Conservation (phyloP, 2,888 invertebrate genomes). For the Hofmannophila pseudospretella region DNA sequence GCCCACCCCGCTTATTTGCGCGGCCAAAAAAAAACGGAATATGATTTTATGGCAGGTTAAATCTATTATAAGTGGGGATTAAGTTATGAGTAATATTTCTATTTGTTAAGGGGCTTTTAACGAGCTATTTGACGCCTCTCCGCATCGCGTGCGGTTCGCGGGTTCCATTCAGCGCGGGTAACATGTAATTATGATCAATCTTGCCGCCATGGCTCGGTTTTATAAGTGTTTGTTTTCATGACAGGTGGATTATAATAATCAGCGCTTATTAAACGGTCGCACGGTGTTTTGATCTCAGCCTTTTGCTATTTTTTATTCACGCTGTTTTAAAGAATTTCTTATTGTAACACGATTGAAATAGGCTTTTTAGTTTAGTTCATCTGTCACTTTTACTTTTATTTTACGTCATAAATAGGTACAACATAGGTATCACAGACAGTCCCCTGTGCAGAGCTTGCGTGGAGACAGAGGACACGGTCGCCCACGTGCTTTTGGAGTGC, state of each 20-base stretch:
- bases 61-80: constrained; percentile 73
- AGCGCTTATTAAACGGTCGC: constrained; percentile 33
- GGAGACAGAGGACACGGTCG: too few relatives aligned
- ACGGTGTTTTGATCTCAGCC: constrained; percentile 22
- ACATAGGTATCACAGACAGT: too few relatives aligned
- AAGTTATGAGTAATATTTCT: constrained; percentile 74
- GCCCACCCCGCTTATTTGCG: constrained; percentile 59
- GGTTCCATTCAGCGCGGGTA: constrained; percentile 37
- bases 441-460: too few relatives aligned
- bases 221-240: constrained; percentile 61
- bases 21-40: constrained; percentile 59
- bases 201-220: constrained; percentile 33
- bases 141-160: constrained; percentile 55
- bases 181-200: constrained; percentile 55
- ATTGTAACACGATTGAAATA: too few relatives aligned
- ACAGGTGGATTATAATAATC: constrained; percentile 54
- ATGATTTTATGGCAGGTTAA: constrained; percentile 77
- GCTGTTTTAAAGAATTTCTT: constrained; percentile 23
- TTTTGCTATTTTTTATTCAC: constrained; percentile 27
- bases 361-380: too few relatives aligned
- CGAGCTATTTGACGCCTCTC: constrained; percentile 70
- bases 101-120: constrained; percentile 67
- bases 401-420: too few relatives aligned
- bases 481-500: too few relatives aligned
- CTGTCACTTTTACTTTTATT: too few relatives aligned